Conservation (phyloP, 2,888 invertebrate genomes). For the Choreutis nemorana region DNA sequence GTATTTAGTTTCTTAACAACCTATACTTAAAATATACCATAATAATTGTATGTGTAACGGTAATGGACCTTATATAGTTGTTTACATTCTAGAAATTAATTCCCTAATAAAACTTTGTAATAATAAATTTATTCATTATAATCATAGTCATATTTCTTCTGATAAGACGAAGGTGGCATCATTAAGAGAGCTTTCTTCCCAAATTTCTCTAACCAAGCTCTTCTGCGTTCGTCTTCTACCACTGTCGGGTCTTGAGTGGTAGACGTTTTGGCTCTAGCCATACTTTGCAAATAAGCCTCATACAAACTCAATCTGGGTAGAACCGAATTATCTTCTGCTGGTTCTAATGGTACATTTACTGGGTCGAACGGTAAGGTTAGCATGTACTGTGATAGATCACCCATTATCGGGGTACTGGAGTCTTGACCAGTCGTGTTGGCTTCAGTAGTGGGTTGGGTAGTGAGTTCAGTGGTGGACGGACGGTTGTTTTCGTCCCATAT, state of each 20-base stretch:
- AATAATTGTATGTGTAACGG: no score
- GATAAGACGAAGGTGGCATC: conserved; percentile 18
- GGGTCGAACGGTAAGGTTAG: conserved; percentile 47
- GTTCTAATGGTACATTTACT: conserved; percentile 46
- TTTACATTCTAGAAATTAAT: no score
- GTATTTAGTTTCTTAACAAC: no score
- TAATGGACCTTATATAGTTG: no score
- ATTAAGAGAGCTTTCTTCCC: conserved; percentile 25
- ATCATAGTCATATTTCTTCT: conserved; percentile 25
- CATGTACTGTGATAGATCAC: conserved; percentile 34
- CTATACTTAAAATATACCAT: no score
- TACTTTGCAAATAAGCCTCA: conserved; percentile 44
- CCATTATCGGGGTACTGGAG: conserved; percentile 14
- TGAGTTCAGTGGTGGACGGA: conserved; percentile 20
- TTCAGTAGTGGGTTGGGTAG: conserved; percentile 11
- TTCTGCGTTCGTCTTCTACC: conserved; percentile 17
- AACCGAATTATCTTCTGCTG: conserved; percentile 45
- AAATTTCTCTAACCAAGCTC: conserved; percentile 24
- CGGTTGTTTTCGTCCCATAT: conserved; percentile 49
- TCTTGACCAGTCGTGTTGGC: background rate
- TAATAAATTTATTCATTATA: no score
- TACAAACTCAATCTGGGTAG: conserved; percentile 51
- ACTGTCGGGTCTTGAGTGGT: conserved; percentile 23
- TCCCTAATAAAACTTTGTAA: conserved; percentile 7
- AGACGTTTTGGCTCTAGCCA: conserved; percentile 28